Percentiles rank a stretch among this genome's conserved stretches.
Evolutionary conservation across 2,888 invertebrate genomes (phyloP).

Genomic region (Cosmopolites sordidus): DNA sequence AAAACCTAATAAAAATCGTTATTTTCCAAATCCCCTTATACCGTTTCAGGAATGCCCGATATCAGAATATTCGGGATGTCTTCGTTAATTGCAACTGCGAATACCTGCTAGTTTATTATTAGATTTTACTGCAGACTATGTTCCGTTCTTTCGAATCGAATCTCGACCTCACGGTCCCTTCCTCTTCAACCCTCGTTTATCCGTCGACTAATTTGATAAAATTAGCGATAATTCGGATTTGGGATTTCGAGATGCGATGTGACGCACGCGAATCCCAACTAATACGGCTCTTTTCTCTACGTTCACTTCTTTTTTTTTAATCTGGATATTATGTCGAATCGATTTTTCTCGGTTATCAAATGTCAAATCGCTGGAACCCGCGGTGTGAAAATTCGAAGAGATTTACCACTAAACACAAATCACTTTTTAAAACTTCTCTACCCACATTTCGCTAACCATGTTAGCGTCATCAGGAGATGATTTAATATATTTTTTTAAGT

Average conservation of each 20-base stretch:
- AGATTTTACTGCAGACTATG: slow-evolving; percentile 37
- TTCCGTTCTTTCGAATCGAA: slow-evolving; percentile 24
- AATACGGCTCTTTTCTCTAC: not conserved
- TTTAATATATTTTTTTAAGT: too few species aligned
- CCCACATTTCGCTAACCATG: too few species aligned
- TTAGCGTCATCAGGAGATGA: too few species aligned
- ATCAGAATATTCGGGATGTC: slow-evolving; percentile 44
- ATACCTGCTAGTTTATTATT: slow-evolving; percentile 45
- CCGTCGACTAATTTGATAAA: slow-evolving; percentile 33
- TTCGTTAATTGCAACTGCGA: slow-evolving; percentile 46
- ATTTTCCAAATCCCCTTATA: too few species aligned
- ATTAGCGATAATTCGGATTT: slow-evolving; percentile 35
- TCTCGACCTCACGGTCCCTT: too few species aligned
- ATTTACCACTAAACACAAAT: too few species aligned
- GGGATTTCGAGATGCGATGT: slow-evolving; percentile 32
- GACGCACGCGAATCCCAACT: slow-evolving; percentile 5
- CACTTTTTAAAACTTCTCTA: too few species aligned
- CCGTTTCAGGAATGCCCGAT: slow-evolving; percentile 46
- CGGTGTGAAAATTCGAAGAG: too few species aligned
- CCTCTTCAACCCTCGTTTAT: too few species aligned
- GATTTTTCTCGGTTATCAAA: too few species aligned
- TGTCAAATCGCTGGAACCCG: too few species aligned
- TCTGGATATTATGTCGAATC: not conserved
- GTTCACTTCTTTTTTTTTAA: not conserved
- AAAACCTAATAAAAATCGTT: too few species aligned